These are phyloP conservation scores for Pampusana beccarii DNA, from an alignment of 2,113 vertebrate species.

Conservation along the genomic window DNA sequence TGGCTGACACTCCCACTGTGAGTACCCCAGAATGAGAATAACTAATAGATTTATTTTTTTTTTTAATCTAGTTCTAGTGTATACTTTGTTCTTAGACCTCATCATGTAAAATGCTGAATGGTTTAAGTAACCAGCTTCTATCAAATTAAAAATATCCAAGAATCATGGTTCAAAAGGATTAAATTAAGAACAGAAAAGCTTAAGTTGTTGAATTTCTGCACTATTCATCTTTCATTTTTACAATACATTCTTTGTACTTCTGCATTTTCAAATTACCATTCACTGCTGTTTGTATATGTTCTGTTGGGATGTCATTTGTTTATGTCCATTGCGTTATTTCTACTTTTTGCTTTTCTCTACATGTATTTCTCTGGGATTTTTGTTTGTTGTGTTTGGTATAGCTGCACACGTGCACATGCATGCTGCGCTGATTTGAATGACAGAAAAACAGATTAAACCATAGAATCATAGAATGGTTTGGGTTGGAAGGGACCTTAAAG, in stretches of 20 bases:
- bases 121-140: background rate
- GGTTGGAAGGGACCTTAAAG: no score
- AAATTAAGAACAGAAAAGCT: background rate
- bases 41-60: background rate
- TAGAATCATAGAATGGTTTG: no score
- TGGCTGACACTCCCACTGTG: background rate
- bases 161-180: background rate
- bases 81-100: background rate
- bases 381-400: background rate
- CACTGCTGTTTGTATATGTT: background rate
- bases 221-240: background rate
- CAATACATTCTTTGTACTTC: background rate
- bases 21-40: background rate
- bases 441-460: background rate
- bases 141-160: background rate
- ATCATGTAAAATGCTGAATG: background rate
- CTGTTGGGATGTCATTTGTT: background rate
- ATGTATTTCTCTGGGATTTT: background rate
- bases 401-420: constrained; percentile 38
- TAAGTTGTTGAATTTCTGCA: background rate
- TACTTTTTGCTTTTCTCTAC: background rate
- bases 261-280: background rate
- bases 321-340: background rate
- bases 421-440: constrained; percentile 47
- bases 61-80: background rate